Evolutionary conservation across 2,888 invertebrate genomes (phyloP), one percentile per base, ranked within the genome.

Genomic region (Laothoe populi): DNA sequence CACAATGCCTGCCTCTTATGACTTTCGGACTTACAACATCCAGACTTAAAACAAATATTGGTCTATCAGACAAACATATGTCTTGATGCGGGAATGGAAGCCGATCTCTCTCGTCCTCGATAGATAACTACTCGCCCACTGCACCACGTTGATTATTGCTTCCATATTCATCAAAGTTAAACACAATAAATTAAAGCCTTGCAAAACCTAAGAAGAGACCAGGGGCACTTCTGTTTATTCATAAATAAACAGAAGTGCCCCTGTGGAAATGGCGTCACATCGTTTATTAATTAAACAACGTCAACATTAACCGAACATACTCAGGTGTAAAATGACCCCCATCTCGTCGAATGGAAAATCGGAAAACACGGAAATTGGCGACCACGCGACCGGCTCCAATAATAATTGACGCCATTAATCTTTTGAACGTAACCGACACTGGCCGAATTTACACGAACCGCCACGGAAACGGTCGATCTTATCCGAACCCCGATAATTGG

Each of bases 371-470:
- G 77, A 75, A 80, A 82, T 82, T 82, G 76, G 73, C 70, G 69
- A 70, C 68, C 73, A 75, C 79, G 53, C 53, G 19, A 75, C 74
- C 77, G 74, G 69, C 74, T 74, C 70, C 71, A 66, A 60, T 67
- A 78, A 79, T 89, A 88, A 88, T 87, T 85, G 84, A 75, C 67
- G 68, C 75, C 84, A 88, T 90, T 87, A 84, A 87, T 90, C 87
- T 87, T 81, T 77, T 78, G 77, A 79, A 82, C 78, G 80, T 72
- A 78, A 77, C 79, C 74, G 75, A 81, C 75, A 75, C 77, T 74
- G 71, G 66, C 65, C 62, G 66, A 60, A 61, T 46, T 46, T 62
- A 58, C 49, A 60, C 53, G 45, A 57, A 38, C n/a, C n/a, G n/a
- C 35, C 40, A 38, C 59, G 48, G 35, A 59, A 58, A 40, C n/a